Evolutionary conservation across 2,888 invertebrate species (phyloP).

Genomic region (Dendrolimus houi): DNA sequence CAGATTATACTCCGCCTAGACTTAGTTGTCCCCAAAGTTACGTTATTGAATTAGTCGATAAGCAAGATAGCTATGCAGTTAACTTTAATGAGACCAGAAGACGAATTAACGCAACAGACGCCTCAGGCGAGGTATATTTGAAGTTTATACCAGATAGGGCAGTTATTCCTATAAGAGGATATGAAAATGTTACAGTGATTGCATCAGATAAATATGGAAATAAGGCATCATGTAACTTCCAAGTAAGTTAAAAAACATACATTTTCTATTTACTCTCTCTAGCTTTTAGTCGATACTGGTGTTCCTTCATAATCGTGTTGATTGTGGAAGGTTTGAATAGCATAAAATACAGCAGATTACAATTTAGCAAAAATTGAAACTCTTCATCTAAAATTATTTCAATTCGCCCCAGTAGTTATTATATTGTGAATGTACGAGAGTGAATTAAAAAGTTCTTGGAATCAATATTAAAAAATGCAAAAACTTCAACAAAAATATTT

Average conservation of each 20-base stretch:
- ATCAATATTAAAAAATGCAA: too few relatives aligned
- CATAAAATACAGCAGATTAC: too few relatives aligned
- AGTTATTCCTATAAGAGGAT: conserved; percentile 89
- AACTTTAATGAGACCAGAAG: conserved; percentile 93
- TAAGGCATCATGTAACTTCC: conserved; percentile 93
- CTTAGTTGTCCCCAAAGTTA: conserved; percentile 95
- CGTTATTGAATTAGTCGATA: conserved; percentile 92
- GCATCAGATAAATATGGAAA: conserved; percentile 93
- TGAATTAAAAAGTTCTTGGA: too few relatives aligned
- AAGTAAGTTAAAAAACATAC: conserved; percentile 64
- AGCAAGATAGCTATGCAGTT: conserved; percentile 92
- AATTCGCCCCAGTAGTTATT: too few relatives aligned
- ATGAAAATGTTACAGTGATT: conserved; percentile 94
- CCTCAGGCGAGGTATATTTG: conserved; percentile 91
- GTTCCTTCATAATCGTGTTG: too few relatives aligned
- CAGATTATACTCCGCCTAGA: conserved; percentile 93
- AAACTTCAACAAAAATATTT: too few relatives aligned
- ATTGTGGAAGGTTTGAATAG: too few relatives aligned
- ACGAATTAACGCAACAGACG: conserved; percentile 90
- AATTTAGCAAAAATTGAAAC: too few relatives aligned
- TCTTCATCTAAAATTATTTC: too few relatives aligned
- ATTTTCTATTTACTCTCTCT: too few relatives aligned
- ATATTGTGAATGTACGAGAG: too few relatives aligned
- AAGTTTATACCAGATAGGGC: conserved; percentile 90
- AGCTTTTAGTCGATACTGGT: too few relatives aligned